Base-by-base conservation (phyloP, 2,888 invertebrate genomes). In the Synanthedon tipuliformis region DNA sequence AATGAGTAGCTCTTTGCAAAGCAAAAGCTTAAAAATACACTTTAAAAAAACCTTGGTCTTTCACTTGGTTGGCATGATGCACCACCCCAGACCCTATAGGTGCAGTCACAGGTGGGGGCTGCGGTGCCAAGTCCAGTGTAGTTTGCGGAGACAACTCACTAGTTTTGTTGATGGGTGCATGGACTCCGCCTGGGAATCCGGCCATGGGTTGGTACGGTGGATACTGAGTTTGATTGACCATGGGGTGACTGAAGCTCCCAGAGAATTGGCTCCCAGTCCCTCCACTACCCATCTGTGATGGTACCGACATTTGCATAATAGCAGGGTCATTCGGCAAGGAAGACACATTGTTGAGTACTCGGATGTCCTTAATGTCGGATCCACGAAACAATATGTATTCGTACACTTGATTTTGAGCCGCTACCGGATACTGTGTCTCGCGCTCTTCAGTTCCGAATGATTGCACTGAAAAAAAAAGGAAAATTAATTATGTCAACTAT, bases 361-460 rank as follows among this genome's bases (percentile, higher is more conserved):
- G 92, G 71, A 99, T 96, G 81, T 99, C 99, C 88, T 99, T 99
- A 73, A 99, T 99, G 81, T 99, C 99, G 61, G 96, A 94, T 50
- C 99, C 99, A 63, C 98, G 92, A 88, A 99, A 99, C 65, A 99
- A 91, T 71, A 99, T 99, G 85, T 98, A 99, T 78, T 99, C 99
- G 81, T 98, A 99, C 53, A 99, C 94, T 83, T 99, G 98, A 86
- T 96, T 97, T 80, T 98, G 95, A 16, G 98, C 96, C 52, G 98
- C 95, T 54, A 99, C 97, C 57, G 97, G 97, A 75, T 94, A 95
- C 73, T 96, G 95, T 4, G 98, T 95, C 68, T 97, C 97, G 51
- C 99, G 91, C 76, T 99, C 98, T 87, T 99, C 99, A 45, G 99
- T 99, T 54, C 99, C 99, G 89, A 98, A 99, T 10, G 99, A 99